A percentile compares a stretch with the other conserved stretches of the same genome.
Evolutionary conservation across 2,113 vertebrate species (phyloP).

Genomic region (Cranoglanis bouderius): DNA sequence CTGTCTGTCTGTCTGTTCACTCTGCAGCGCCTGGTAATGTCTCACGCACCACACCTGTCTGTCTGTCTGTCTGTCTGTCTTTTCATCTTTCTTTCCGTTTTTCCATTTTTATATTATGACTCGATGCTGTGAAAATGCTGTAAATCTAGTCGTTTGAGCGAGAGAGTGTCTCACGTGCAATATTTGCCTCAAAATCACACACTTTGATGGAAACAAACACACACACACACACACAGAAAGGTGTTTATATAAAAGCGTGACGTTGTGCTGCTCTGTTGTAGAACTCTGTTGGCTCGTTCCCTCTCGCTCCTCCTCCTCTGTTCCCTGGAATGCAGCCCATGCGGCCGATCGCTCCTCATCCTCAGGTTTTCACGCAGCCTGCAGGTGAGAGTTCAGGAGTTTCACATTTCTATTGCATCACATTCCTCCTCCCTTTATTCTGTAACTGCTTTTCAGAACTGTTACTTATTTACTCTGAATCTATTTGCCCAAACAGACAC

Average conservation of each 20-base stretch:
- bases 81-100: not conserved
- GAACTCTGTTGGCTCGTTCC: constrained; percentile 85
- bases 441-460: not conserved
- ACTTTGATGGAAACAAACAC: not conserved
- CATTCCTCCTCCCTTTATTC: not conserved
- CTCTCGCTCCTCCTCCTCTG: constrained; percentile 80
- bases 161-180: not conserved
- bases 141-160: not conserved
- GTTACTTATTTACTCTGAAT: not conserved
- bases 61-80: too few species aligned
- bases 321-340: constrained; percentile 81
- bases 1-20: too few species aligned
- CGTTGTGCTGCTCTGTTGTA: constrained; percentile 51
- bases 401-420: not conserved
- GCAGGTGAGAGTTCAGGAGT: constrained; percentile 67
- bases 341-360: constrained; percentile 72
- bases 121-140: not conserved
- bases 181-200: too few species aligned
- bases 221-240: not conserved
- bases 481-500: not conserved
- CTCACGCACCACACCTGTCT: too few species aligned
- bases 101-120: not conserved
- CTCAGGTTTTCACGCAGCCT: constrained; percentile 72
- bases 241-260: not conserved
- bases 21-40: too few species aligned